Evolutionary conservation across 2,113 vertebrate genomes (phyloP).

Genomic region (Clarias macrocephalus): DNA sequence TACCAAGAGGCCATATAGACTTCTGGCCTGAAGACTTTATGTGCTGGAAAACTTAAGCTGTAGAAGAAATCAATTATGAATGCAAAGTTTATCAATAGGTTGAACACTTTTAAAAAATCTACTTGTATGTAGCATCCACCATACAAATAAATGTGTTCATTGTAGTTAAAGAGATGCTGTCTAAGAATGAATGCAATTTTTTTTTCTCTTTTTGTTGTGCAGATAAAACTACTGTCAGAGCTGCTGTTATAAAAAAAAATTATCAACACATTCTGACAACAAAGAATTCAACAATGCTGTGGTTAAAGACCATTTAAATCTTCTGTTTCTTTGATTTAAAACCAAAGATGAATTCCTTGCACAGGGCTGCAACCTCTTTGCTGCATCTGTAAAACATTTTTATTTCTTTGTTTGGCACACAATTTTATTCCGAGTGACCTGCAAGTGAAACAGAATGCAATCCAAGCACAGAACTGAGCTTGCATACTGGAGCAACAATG

Average conservation of each 20-base stretch:
- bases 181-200: not conserved
- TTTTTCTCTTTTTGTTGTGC: not conserved
- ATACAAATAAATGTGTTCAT: not conserved
- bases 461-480: not conserved
- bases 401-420: constrained; percentile 1
- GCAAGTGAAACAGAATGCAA: constrained; percentile 9
- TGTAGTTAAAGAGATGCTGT: not conserved
- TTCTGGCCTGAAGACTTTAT: not conserved
- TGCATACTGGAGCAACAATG: not conserved
- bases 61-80: not conserved
- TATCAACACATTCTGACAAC: not conserved
- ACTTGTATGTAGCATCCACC: not conserved
- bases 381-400: constrained; percentile 23
- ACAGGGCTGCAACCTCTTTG: constrained; percentile 2
- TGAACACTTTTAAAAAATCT: not conserved
- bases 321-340: constrained; percentile 16
- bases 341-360: constrained; percentile 12
- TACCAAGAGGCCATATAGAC: not conserved
- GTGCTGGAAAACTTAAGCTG: not conserved
- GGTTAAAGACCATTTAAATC: not conserved
- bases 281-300: not conserved
- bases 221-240: not conserved
- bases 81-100: not conserved
- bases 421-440: constrained; percentile 5
- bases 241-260: not conserved